These are phyloP conservation scores for Aphodius sticticus DNA, from an alignment of 2,888 invertebrate genomes.

Conservation along the genomic window DNA sequence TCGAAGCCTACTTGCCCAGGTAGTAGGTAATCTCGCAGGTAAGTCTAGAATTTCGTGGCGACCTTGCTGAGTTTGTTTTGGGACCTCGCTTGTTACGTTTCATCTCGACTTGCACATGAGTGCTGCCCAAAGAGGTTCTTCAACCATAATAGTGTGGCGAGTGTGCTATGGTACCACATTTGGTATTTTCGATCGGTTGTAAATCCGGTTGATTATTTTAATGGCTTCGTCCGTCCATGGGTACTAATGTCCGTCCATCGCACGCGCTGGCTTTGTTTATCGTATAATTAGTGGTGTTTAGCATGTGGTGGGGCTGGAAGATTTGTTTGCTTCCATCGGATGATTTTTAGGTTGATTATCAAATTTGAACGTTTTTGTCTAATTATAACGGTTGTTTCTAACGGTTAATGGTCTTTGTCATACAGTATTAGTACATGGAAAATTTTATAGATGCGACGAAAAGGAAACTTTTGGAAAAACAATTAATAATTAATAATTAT, in stretches of 20 bases:
- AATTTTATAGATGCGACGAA: background rate
- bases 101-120: background rate
- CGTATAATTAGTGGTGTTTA: background rate
- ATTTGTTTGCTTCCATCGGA: background rate
- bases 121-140: slow-evolving; percentile 8
- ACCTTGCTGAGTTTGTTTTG: slow-evolving; percentile 23
- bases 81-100: slow-evolving; percentile 13
- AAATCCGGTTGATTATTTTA: slow-evolving; percentile 4
- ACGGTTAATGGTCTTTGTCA: background rate
- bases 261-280: background rate
- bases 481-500: too few species aligned
- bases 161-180: slow-evolving; percentile 12
- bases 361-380: background rate
- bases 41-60: slow-evolving; percentile 22
- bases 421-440: background rate
- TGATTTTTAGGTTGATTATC: background rate
- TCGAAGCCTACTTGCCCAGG: slow-evolving; percentile 19
- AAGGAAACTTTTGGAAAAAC: background rate
- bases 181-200: slow-evolving; percentile 4
- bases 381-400: background rate
- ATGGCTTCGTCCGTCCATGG: background rate
- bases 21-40: slow-evolving; percentile 21
- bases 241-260: slow-evolving; percentile 4
- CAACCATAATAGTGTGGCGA: slow-evolving; percentile 5
- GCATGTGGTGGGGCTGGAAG: background rate